Conservation (phyloP, 2,113 vertebrate species). For the Struthio camelus region DNA sequence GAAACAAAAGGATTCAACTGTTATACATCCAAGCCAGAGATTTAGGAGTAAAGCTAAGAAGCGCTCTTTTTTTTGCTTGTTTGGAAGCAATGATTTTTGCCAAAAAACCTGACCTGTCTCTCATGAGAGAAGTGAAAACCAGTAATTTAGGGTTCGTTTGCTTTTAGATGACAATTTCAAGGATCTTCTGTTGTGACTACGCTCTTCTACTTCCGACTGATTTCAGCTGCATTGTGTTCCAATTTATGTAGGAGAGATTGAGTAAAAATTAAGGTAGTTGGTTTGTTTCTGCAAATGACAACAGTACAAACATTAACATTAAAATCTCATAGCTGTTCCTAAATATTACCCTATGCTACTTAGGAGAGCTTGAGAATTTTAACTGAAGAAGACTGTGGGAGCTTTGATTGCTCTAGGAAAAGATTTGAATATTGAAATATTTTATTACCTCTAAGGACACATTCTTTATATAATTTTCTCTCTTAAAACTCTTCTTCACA, state of each 20-base stretch:
- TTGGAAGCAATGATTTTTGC: background rate
- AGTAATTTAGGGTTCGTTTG: constrained; percentile 33
- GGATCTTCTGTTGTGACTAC: constrained; percentile 19
- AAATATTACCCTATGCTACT: constrained; percentile 29
- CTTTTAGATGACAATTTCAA: constrained; percentile 31
- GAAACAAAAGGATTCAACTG: background rate
- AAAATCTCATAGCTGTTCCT: constrained; percentile 13
- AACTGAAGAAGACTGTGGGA: background rate
- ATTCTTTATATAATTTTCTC: background rate
- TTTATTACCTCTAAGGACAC: constrained; percentile 11
- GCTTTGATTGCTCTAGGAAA: constrained; percentile 14
- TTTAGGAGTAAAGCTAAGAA: constrained; percentile 6
- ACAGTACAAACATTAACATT: constrained; percentile 11
- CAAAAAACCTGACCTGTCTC: background rate
- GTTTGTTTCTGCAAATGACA: background rate
- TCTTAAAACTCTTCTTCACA: background rate
- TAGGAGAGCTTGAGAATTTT: background rate
- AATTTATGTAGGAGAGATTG: constrained; percentile 23
- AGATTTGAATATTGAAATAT: background rate
- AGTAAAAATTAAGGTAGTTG: background rate
- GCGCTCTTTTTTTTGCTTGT: background rate
- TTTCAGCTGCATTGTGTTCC: constrained; percentile 15
- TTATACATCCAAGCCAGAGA: background rate
- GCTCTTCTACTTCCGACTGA: background rate
- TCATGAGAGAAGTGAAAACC: background rate